A percentile compares a stretch with the other conserved stretches of the same genome.
Conservation (phyloP, 2,113 vertebrate species). For the Numenius arquata region DNA sequence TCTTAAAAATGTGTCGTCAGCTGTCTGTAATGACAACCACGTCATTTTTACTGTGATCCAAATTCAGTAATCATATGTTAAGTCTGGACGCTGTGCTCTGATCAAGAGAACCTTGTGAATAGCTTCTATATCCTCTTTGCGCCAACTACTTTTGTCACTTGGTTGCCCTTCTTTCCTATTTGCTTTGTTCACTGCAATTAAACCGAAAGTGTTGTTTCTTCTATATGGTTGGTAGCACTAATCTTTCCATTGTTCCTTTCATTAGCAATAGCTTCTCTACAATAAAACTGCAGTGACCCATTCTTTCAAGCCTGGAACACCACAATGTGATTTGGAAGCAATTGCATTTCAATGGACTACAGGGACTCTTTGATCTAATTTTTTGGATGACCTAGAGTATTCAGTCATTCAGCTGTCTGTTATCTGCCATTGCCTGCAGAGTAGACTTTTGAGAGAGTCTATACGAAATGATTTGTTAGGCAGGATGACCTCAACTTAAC, state of each 20-base stretch:
- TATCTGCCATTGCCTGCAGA: constrained; percentile 58
- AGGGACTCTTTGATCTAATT: constrained; percentile 85
- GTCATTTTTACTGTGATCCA: background rate
- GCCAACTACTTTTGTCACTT: constrained; percentile 75
- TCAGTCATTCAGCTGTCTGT: constrained; percentile 64
- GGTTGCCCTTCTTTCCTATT: constrained; percentile 78
- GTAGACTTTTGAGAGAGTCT: constrained; percentile 55
- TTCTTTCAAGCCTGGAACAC: constrained; percentile 78
- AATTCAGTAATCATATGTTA: constrained; percentile 35
- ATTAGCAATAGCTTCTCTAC: constrained; percentile 82
- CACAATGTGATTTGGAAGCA: constrained; percentile 81
- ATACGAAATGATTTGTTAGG: constrained; percentile 61
- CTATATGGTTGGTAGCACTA: constrained; percentile 83
- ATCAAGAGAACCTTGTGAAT: constrained; percentile 60
- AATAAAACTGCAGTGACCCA: constrained; percentile 80
- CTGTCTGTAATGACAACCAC: background rate
- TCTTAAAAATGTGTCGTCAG: background rate
- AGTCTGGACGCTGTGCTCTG: constrained; percentile 26
- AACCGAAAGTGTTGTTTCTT: constrained; percentile 81
- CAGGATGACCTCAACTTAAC: constrained; percentile 64
- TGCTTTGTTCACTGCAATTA: constrained; percentile 85
- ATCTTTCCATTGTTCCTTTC: constrained; percentile 86
- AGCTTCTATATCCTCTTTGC: constrained; percentile 56
- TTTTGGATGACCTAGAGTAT: constrained; percentile 72
- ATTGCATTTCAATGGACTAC: constrained; percentile 82